Base-by-base conservation (phyloP, 2,797 vertebrate genomes). In the Myripristis jacobus region DNA sequence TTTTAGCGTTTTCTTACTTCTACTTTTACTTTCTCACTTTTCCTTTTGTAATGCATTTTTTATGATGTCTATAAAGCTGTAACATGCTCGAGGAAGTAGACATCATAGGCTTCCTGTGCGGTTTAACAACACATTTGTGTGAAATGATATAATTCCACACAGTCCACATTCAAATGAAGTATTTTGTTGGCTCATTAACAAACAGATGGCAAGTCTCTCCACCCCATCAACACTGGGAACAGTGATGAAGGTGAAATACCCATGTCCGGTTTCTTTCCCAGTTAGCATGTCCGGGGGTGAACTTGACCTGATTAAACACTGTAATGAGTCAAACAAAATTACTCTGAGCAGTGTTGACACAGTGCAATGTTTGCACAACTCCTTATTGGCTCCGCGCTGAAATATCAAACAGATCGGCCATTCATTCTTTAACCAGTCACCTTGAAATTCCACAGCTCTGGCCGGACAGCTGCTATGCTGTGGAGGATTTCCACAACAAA, bases 291-390 rank as follows among this genome's bases (percentile, higher is more conserved):
- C 70, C 79, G 67, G 79, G 76, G 81, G 73, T 89, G 79, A 91
- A 83, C 83, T 82, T 81, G 86, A 84, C 86, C 83, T 87, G 89
- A 89, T 91, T 86, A 87, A 89, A 89, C 79, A 82, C 84, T 88
- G 87, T 91, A 91, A 91, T 90, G 87, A 92, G 85, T 92, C 87
- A 88, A 82, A 89, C 89, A 43, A 86, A 91, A 92, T 89, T 83
- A 90, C 87, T 81, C 75, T 52, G 75, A 84, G 78, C 72, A 27
- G 81, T 86, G 89, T 92, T 92, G 85, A 90, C 88, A 81, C 79
- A 83, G 80, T 11, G 25, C 66, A 7, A 22, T 91, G 89, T 92
- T 93, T 92, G 87, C 80, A 64, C 80, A 87, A 66, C 75, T 80
- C 64, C 83, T 73, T 77, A 77, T 77, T 88, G 87, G 86, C 88